Evolutionary conservation across 2,888 invertebrate species (phyloP), one percentile per base, ranked within the genome.

Genomic region (Acanthosoma haemorrhoidale): DNA sequence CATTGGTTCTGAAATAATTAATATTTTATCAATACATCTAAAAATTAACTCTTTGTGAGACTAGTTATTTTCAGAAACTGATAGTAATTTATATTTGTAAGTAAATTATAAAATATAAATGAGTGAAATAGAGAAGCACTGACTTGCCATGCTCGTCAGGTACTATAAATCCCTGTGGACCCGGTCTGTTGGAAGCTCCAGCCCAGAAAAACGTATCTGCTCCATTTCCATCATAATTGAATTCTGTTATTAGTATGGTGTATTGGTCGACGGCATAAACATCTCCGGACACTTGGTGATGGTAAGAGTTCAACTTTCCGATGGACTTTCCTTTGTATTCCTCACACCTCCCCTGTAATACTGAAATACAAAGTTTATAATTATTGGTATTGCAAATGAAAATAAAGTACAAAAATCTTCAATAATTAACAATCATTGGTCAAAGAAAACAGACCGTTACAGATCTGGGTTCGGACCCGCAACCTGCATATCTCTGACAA

Each of bases 181-280:
- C 93, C 0, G 94, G 93, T 18, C 93, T 83, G 76, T 89, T 91
- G 0, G 90, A 84, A 34, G 91, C 88, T n/a, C 95, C 95, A 0
- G 93, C 90, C 94, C 94, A 95, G 81, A 95, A 95, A 81, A 92
- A 95, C 2, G 94, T 91, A 78, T 95, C 95, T 9, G 89, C 90
- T 0, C 94, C 94, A 57, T 91, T 90, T 41, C 94, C 95, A 79
- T 95, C 94, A 76, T 95, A 95, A 79, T 87, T 92, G 78, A 95
- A 94, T 73, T 87, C 86, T 18, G 88, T 87, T 71, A 95, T 79
- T 9, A 94, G 81, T 66, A 95, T 81, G 0, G 92, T 94, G 79
- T 85, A 90, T 76, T 92, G 90, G 78, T 95, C 91, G 2, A 94
- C 91, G 0, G 94, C 94, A 79, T 91, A 94, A 70, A 95, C 88